Base-by-base conservation (phyloP, 2,797 vertebrate genomes). In the Cetoscarus ocellatus region DNA sequence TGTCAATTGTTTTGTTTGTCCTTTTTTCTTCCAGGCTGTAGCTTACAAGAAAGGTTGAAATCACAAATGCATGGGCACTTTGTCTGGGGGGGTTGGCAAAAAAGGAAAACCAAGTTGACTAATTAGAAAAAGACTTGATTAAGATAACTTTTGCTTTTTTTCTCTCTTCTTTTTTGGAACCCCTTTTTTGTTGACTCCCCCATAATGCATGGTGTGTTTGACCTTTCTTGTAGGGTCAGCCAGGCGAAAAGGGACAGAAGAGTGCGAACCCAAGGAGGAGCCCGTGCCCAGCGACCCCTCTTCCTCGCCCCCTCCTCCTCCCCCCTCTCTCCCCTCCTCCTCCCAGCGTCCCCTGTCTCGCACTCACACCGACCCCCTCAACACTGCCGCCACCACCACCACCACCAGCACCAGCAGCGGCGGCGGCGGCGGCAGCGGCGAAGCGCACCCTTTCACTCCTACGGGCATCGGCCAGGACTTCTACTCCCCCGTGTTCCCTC, bases 181-280 rank as follows among this genome's bases (percentile, higher is more conserved):
- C 96, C 96, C 90, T 93, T 93, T 93, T 95, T 94, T 94, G 93
- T 96, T 96, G 96, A 96, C 97, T 96, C 97, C 97, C 97, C 97
- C 97, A 97, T 99, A 99, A 99, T 98, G 98, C 98, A 98, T 97
- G 88, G 88, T 99, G 97, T 99, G 97, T 98, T 98, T 98, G 97
- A 97, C 98, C 98, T 99, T 99, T 98, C 98, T 98, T 98, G 98
- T 99, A 99, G 98, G 98, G 97, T 97, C 97, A 97, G 97, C 97
- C 94, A 94, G 96, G 95, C 96, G 96, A 95, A 98, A 98, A 98
- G 95, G 96, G 96, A 98, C 96, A 96, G 97, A 97, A 88, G 96
- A 95, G 95, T 94, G 96, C 93, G 90, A 93, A 66, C 62, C 66
- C 60, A 93, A 90, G 88, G 90, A 92, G 95, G 97, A 98, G 94